Evolutionary conservation across 2,888 invertebrate species (phyloP).

Genomic region (Drosophila neonasuta): DNA sequence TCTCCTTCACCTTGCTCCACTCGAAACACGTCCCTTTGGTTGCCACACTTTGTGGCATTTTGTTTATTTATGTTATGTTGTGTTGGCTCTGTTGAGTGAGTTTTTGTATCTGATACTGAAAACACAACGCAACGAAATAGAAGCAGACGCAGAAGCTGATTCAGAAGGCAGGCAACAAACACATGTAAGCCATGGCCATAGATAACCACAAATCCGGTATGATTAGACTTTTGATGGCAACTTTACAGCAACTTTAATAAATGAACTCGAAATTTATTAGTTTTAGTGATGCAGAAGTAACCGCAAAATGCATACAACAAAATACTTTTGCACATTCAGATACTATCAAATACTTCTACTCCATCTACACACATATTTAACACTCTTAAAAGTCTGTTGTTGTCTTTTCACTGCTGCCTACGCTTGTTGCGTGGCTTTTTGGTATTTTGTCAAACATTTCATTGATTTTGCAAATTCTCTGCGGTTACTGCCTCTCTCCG

Average conservation of each 20-base stretch:
- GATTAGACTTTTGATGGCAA: constrained; percentile 69
- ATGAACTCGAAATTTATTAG: constrained; percentile 68
- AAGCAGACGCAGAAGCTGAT: not conserved
- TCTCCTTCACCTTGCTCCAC: too few relatives aligned
- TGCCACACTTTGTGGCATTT: constrained; percentile 65
- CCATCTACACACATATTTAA: constrained; percentile 46
- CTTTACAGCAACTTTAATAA: constrained; percentile 64
- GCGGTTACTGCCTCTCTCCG: constrained; percentile 24
- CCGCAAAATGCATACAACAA: constrained; percentile 51
- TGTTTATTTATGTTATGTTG: constrained; percentile 65
- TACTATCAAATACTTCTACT: constrained; percentile 2
- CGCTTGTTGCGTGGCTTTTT: constrained; percentile 9
- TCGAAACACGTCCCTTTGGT: constrained; percentile 28
- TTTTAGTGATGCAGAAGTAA: constrained; percentile 38
- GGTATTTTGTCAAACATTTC: constrained; percentile 49
- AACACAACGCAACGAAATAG: not conserved
- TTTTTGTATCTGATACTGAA: constrained; percentile 53
- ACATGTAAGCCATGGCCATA: constrained; percentile 51
- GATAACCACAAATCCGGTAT: constrained; percentile 68
- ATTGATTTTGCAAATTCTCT: constrained; percentile 55
- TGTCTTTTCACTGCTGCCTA: constrained; percentile 27
- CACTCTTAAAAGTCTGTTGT: constrained; percentile 19
- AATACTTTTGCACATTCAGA: not conserved
- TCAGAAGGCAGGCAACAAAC: constrained; percentile 34
- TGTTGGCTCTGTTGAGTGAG: constrained; percentile 55